These are phyloP conservation scores for Latrodectus elegans DNA, from an alignment of 2,888 invertebrate genomes.

Conservation along the genomic window DNA sequence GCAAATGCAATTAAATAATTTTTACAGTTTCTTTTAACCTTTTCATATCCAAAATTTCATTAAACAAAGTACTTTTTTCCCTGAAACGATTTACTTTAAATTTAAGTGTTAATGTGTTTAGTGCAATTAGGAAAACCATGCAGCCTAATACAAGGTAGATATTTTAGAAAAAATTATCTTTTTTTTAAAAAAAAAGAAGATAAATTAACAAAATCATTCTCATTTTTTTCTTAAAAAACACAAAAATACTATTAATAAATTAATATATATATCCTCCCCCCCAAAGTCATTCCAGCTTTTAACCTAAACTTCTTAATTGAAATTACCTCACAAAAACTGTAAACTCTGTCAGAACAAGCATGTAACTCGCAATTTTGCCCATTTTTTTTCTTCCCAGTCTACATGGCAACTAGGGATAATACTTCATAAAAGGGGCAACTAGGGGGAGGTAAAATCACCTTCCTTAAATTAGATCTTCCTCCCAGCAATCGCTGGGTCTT, in stretches of 20 bases:
- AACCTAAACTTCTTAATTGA: conserved; percentile 49
- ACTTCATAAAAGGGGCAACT: conserved; percentile 4
- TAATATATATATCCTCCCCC: not conserved
- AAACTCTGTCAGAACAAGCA: conserved; percentile 38
- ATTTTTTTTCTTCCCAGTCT: conserved; percentile 27
- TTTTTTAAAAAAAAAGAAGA: not conserved
- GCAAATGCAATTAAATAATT: too few species aligned
- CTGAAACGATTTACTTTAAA: not conserved
- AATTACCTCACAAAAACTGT: conserved; percentile 37
- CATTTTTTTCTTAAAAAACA: not conserved
- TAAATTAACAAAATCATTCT: not conserved
- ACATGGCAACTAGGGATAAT: not conserved
- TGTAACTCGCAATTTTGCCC: conserved; percentile 27
- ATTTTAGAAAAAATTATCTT: not conserved
- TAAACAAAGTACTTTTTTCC: not conserved
- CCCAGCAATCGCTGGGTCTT: conserved; percentile 1
- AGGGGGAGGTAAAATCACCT: conserved; percentile 1
- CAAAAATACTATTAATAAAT: not conserved
- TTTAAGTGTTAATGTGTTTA: not conserved
- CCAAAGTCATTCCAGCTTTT: not conserved
- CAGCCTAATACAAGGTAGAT: not conserved
- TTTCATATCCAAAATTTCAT: too few species aligned
- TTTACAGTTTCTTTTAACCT: too few species aligned
- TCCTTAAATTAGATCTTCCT: conserved; percentile 10
- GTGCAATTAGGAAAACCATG: not conserved